These are phyloP conservation scores for Eulemur rufifrons DNA, from an alignment of 2,113 vertebrate genomes.

Conservation along the genomic window DNA sequence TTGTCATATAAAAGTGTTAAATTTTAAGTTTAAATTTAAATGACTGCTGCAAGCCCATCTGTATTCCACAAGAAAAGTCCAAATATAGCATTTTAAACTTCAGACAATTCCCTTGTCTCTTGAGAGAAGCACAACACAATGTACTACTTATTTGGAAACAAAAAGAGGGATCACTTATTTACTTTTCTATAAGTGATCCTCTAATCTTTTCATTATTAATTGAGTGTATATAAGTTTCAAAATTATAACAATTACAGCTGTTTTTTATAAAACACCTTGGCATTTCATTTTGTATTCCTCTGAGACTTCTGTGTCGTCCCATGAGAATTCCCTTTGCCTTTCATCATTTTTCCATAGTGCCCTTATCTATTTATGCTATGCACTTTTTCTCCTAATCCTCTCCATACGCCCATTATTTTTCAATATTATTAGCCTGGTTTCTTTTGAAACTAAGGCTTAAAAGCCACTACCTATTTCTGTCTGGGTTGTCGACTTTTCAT, in stretches of 20 bases:
- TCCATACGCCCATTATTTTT: conserved; percentile 47
- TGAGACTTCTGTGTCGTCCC: not conserved
- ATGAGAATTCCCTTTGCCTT: not conserved
- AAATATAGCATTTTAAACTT: conserved; percentile 47
- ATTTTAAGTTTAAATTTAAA: not conserved
- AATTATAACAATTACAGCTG: not conserved
- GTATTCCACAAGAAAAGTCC: conserved; percentile 23
- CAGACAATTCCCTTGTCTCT: conserved; percentile 6
- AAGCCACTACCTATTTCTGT: conserved; percentile 53
- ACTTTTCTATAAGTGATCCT: conserved; percentile 35
- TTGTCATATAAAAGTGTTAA: not conserved
- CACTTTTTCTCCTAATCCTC: conserved; percentile 5
- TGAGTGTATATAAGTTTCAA: not conserved
- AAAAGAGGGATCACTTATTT: conserved; percentile 25
- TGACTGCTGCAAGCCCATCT: not conserved
- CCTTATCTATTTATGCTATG: conserved; percentile 8
- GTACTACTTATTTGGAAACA: not conserved
- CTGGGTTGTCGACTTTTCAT: conserved; percentile 58
- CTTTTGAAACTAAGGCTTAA: conserved; percentile 58
- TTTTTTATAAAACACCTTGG: not conserved
- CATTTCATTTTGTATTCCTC: not conserved
- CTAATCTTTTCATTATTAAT: conserved; percentile 45
- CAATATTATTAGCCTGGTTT: conserved; percentile 58
- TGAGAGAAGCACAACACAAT: fast-evolving
- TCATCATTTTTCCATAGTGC: not conserved